These are phyloP conservation scores for Tetheella fluctuosa DNA, from an alignment of 2,888 invertebrate species.

Conservation along the genomic window DNA sequence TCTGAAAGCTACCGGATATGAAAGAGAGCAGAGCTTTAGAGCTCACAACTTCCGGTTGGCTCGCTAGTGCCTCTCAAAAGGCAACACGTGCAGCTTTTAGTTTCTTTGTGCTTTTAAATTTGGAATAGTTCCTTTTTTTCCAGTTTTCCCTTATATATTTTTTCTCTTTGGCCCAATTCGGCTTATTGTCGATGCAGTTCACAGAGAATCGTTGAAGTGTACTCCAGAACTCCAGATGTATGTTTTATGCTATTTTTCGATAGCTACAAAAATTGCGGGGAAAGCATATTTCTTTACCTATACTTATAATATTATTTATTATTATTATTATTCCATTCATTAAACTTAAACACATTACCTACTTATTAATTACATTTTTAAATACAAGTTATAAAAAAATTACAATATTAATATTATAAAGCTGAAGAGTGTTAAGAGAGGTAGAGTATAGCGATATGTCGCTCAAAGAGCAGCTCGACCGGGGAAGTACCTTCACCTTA, in stretches of 20 bases:
- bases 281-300: neutral
- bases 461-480: no score
- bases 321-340: no score
- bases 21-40: conserved; percentile 54
- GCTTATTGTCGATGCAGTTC: conserved; percentile 18
- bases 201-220: conserved; percentile 11
- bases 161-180: conserved; percentile 26
- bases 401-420: no score
- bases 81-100: conserved; percentile 59
- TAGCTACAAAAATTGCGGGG: neutral
- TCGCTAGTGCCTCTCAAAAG: conserved; percentile 51
- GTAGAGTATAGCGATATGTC: no score
- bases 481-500: no score
- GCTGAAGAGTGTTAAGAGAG: no score
- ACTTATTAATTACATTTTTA: no score
- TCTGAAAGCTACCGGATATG: conserved; percentile 55
- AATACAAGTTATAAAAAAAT: no score
- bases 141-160: conserved; percentile 18
- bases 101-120: conserved; percentile 59
- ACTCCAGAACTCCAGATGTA: neutral
- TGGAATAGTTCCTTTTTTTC: conserved; percentile 37
- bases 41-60: conserved; percentile 50
- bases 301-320: no score
- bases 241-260: neutral
- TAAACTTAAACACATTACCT: no score